phyloP scores from a whole-genome alignment of 1,140 invertebrate genomes.

The Aricia agestis region DNA sequence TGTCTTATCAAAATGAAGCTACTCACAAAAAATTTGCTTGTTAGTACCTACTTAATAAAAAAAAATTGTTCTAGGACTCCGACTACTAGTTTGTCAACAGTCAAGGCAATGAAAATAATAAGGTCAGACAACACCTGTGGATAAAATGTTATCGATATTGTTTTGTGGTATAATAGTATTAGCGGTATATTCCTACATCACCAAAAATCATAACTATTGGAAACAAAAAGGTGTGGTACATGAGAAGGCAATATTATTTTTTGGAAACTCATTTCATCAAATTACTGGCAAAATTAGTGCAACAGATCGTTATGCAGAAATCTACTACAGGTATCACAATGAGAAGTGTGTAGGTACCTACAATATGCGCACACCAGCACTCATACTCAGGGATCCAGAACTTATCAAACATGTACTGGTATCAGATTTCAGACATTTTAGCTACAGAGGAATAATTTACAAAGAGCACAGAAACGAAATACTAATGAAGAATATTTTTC shows the following conservation, averaged over 20 bases:
- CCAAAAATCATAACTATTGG: slow-evolving; percentile 29
- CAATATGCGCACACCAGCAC: slow-evolving; percentile 6
- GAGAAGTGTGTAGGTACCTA: slow-evolving; percentile 13
- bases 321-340: slow-evolving; percentile 10
- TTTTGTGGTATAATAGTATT: neutral
- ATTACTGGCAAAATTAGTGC: slow-evolving; percentile 18
- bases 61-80: too few relatives aligned
- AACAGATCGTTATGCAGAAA: slow-evolving; percentile 8
- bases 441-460: slow-evolving; percentile 28
- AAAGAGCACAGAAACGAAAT: slow-evolving; percentile 32
- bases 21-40: too few relatives aligned
- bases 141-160: too few relatives aligned
- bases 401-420: slow-evolving; percentile 2
- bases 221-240: slow-evolving; percentile 13
- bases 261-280: slow-evolving; percentile 19
- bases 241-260: slow-evolving; percentile 22
- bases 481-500: slow-evolving; percentile 36
- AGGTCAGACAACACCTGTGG: too few relatives aligned
- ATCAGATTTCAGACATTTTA: slow-evolving; percentile 48
- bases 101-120: too few relatives aligned
- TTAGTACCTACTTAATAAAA: too few relatives aligned
- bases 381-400: slow-evolving; percentile 15
- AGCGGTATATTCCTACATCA: slow-evolving; percentile 33
- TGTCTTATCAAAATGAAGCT: too few relatives aligned
- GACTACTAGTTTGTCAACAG: too few relatives aligned